Conservation (phyloP, 2,113 vertebrate species). For the Mesitornis unicolor region DNA sequence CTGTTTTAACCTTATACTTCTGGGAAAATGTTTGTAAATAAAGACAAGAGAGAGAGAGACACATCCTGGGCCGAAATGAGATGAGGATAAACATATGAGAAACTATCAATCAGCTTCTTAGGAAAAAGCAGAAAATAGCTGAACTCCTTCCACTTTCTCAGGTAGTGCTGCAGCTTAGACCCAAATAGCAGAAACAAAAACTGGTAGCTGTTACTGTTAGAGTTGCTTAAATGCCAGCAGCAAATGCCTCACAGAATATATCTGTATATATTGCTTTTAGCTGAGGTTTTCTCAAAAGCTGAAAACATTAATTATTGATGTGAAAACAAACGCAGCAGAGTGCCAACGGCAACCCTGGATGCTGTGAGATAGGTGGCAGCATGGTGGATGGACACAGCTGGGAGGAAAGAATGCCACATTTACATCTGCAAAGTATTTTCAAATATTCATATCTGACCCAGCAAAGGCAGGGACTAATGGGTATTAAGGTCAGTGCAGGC, state of each 20-base stretch:
- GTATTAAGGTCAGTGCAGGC: not conserved
- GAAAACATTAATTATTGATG: not conserved
- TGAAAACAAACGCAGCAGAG: not conserved
- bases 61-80: not conserved
- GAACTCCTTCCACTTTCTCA: not conserved
- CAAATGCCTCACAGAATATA: not conserved
- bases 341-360: not conserved
- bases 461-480: fast-evolving
- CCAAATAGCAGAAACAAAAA: not conserved
- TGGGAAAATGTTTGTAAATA: not conserved
- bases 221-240: not conserved
- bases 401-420: not conserved
- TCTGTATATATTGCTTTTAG: not conserved
- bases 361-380: not conserved
- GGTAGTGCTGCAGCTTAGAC: not conserved
- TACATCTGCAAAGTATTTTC: not conserved
- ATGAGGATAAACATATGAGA: not conserved
- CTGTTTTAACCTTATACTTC: not conserved
- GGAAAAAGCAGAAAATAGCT: not conserved
- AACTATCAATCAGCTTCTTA: not conserved
- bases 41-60: not conserved
- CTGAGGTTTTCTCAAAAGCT: not conserved
- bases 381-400: not conserved
- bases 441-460: not conserved
- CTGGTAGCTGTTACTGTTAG: not conserved